Evolutionary conservation across 1,140 invertebrate species (phyloP).

Genomic region (Leguminivora glycinivorella): DNA sequence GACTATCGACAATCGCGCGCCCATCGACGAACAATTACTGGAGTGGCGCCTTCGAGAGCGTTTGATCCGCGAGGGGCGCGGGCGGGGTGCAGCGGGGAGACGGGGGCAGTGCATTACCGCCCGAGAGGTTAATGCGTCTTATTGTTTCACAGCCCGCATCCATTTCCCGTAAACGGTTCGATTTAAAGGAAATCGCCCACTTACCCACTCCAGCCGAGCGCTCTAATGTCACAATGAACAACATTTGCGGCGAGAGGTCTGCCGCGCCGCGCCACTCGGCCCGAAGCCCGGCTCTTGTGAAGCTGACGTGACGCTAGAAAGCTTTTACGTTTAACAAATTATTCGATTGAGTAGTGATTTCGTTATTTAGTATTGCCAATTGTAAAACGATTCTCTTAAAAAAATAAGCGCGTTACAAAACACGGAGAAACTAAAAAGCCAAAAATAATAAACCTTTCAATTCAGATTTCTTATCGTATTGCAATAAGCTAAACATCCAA

Average conservation of each 20-base stretch:
- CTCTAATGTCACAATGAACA: constrained; percentile 18
- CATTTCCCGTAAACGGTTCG: constrained; percentile 22
- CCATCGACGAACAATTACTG: constrained; percentile 21
- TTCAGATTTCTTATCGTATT: too few relatives aligned
- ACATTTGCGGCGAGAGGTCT: neutral
- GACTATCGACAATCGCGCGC: neutral
- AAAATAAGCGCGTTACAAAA: too few relatives aligned
- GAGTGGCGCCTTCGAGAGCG: constrained; percentile 15
- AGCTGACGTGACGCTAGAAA: too few relatives aligned
- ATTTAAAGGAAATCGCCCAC: constrained; percentile 27
- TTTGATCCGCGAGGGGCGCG: constrained; percentile 14
- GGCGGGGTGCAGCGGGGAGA: neutral
- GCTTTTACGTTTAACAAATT: too few relatives aligned
- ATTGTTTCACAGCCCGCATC: constrained; percentile 23
- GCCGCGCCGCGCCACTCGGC: too few relatives aligned
- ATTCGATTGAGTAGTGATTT: too few relatives aligned
- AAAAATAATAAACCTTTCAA: too few relatives aligned
- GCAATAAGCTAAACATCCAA: too few relatives aligned
- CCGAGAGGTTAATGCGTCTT: constrained; percentile 24
- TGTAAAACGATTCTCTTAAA: too few relatives aligned
- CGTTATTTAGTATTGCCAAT: too few relatives aligned
- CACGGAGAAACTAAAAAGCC: too few relatives aligned
- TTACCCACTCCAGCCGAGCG: neutral
- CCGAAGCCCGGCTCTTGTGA: too few relatives aligned
- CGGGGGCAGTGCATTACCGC: constrained; percentile 14